phyloP scores from a whole-genome alignment of 2,113 vertebrate genomes.

The Nyctibius bracteatus region DNA sequence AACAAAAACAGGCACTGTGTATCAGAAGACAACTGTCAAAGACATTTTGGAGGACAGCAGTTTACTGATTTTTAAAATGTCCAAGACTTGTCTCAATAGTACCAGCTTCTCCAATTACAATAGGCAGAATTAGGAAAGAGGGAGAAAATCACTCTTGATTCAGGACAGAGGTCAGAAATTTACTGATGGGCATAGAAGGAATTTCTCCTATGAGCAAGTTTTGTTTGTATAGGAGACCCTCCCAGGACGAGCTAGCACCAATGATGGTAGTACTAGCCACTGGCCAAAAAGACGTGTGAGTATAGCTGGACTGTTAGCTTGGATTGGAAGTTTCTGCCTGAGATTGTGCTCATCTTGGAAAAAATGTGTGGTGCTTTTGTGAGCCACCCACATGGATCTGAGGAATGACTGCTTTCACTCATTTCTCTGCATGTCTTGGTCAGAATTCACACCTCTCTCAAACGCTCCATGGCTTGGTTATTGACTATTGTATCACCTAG shows the following conservation, averaged over 20 bases:
- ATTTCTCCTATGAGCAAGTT: background rate
- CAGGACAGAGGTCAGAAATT: background rate
- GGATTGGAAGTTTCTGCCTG: background rate
- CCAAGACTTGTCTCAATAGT: background rate
- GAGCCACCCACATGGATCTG: background rate
- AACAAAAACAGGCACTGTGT: background rate
- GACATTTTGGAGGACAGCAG: background rate
- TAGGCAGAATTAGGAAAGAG: background rate
- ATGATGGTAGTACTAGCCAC: background rate
- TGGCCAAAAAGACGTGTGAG: background rate
- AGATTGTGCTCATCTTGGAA: background rate
- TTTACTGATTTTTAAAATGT: background rate
- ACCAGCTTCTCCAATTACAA: background rate
- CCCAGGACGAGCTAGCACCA: background rate
- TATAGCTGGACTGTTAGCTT: background rate
- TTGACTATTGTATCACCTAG: background rate
- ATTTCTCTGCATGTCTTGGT: background rate
- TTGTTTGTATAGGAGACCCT: background rate
- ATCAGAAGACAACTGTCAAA: background rate
- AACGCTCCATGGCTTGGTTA: background rate
- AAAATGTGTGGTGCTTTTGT: background rate
- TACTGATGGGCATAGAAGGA: background rate
- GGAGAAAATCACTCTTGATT: background rate
- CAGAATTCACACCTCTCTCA: background rate
- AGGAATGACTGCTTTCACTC: background rate